phyloP scores from a whole-genome alignment of 1,140 invertebrate species.

The Drosophila takahashii region DNA sequence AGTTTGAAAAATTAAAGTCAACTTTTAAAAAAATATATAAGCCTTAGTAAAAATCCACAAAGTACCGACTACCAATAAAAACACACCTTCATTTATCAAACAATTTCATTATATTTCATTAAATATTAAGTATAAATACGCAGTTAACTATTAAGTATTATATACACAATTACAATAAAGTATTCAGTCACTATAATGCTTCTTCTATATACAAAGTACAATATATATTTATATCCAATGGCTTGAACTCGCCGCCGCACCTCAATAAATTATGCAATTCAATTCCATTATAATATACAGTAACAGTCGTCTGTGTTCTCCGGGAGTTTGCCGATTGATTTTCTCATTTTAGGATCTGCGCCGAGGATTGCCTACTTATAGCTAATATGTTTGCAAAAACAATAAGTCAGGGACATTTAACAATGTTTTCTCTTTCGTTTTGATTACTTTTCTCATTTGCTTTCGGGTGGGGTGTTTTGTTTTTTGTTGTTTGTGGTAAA shows the following conservation, averaged over 20 bases:
- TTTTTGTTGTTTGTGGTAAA: conserved; percentile 45
- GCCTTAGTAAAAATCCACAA: no score
- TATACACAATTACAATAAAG: conserved; percentile 82
- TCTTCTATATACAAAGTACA: conserved; percentile 71
- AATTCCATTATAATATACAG: conserved; percentile 65
- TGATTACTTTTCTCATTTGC: conserved; percentile 19
- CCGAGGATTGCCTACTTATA: conserved; percentile 75
- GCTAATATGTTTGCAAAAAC: conserved; percentile 62
- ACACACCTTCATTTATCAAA: conserved; percentile 53
- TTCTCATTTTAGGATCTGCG: conserved; percentile 39
- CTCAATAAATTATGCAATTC: conserved; percentile 74
- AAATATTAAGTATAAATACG: conserved; percentile 81
- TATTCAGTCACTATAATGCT: conserved; percentile 83
- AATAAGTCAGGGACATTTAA: conserved; percentile 53
- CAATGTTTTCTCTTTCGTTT: conserved; percentile 18
- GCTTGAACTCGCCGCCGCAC: conserved; percentile 53
- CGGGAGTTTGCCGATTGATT: conserved; percentile 19
- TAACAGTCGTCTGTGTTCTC: conserved; percentile 63
- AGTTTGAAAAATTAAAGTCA: neutral
- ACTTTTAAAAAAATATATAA: neutral
- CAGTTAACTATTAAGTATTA: conserved; percentile 80
- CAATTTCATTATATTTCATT: conserved; percentile 80
- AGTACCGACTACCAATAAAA: neutral
- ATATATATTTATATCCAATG: conserved; percentile 54
- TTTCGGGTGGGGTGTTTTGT: conserved; percentile 23